Percentiles rank a stretch among this genome's conserved stretches.
Conservation (phyloP, 2,113 vertebrate genomes). For the Salvator merianae region DNA sequence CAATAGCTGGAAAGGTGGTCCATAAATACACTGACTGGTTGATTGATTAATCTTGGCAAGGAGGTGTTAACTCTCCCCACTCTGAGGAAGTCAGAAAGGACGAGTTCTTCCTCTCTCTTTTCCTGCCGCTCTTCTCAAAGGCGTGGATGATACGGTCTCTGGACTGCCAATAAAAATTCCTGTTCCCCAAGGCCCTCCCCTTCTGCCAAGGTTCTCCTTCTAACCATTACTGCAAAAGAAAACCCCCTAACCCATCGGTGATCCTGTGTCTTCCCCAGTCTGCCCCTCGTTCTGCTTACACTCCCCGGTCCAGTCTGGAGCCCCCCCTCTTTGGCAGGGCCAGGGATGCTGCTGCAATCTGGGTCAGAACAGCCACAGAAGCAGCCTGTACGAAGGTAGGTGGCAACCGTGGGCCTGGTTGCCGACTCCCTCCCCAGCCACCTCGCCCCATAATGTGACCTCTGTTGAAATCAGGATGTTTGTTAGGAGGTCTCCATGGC, state of each 20-base stretch:
- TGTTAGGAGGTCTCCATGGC: neutral
- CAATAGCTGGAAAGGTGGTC: too few species aligned
- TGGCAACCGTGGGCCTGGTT: neutral
- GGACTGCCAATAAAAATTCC: too few species aligned
- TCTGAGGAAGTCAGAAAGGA: too few species aligned
- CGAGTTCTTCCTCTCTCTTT: neutral
- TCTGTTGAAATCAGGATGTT: neutral
- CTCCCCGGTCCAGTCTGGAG: neutral
- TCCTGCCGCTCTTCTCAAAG: neutral
- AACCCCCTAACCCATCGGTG: neutral
- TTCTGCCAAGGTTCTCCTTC: neutral
- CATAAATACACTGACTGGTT: too few species aligned
- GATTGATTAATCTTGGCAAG: too few species aligned
- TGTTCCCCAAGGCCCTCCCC: neutral
- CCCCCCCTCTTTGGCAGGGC: neutral
- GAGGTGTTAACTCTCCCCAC: too few species aligned
- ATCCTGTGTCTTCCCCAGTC: neutral
- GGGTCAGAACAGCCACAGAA: too few species aligned
- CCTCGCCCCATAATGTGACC: neutral
- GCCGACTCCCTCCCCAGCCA: neutral
- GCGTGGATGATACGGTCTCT: too few species aligned
- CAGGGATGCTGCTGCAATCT: neutral
- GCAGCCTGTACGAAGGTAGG: neutral
- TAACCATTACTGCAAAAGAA: neutral
- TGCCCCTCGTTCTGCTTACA: neutral